Conservation (phyloP, 2,888 invertebrate species). For the Hypomecis atomaria region DNA sequence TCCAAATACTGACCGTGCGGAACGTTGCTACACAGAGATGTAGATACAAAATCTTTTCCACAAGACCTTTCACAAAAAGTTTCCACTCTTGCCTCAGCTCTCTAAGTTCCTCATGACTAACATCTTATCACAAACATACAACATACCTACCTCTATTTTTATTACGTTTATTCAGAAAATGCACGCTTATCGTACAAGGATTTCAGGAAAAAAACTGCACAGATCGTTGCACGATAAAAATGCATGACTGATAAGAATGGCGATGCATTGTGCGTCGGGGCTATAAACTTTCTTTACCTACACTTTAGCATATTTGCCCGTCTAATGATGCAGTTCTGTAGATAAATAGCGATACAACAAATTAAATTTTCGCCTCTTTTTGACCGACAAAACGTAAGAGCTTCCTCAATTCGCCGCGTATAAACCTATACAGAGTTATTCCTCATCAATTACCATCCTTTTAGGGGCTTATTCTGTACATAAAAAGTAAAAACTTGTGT, state of each 20-base stretch:
- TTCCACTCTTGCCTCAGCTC: not conserved
- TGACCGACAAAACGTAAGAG: too few species aligned
- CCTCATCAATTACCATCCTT: too few species aligned
- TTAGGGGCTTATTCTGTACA: too few species aligned
- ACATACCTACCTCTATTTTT: conserved; percentile 11
- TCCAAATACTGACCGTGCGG: too few species aligned
- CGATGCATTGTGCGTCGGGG: conserved; percentile 26
- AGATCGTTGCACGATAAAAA: conserved; percentile 51
- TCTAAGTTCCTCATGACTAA: conserved; percentile 5
- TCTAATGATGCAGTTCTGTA: not conserved
- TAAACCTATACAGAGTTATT: too few species aligned
- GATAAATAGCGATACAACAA: not conserved
- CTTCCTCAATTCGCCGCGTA: too few species aligned
- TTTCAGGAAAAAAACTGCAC: conserved; percentile 45
- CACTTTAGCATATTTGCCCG: conserved; percentile 12
- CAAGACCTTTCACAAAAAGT: not conserved
- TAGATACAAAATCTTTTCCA: too few species aligned
- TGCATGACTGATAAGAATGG: conserved; percentile 48
- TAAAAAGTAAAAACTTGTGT: too few species aligned
- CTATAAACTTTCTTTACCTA: conserved; percentile 13
- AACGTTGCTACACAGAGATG: too few species aligned
- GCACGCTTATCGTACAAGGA: conserved; percentile 37
- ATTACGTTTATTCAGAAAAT: conserved; percentile 17
- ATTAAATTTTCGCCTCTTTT: conserved; percentile 1
- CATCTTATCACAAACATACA: conserved; percentile 2